Evolutionary conservation across 2,113 vertebrate species (phyloP).

Genomic region (Zingel zingel): DNA sequence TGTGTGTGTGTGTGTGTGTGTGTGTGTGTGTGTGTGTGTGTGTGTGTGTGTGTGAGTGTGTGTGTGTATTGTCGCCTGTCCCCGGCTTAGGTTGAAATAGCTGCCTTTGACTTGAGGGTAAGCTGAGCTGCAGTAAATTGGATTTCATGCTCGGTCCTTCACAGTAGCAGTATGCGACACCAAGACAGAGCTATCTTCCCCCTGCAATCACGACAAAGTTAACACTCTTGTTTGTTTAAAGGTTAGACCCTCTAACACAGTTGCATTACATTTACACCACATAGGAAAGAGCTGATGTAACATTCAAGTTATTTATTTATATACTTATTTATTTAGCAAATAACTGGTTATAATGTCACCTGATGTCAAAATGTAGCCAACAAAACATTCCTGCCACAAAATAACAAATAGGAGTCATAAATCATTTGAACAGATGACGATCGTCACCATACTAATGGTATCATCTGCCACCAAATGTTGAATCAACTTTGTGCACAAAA

Average conservation of each 20-base stretch:
- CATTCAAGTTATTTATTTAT: not conserved
- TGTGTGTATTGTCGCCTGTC: slow-evolving; percentile 43
- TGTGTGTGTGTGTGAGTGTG: slow-evolving; percentile 30
- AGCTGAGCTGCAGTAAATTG: slow-evolving; percentile 81
- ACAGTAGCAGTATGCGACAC: slow-evolving; percentile 71
- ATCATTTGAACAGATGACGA: slow-evolving; percentile 23
- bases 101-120: slow-evolving; percentile 75
- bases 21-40: slow-evolving; percentile 19
- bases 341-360: slow-evolving; percentile 15
- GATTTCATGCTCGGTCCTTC: slow-evolving; percentile 80
- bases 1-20: slow-evolving; percentile 30
- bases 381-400: slow-evolving; percentile 33
- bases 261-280: slow-evolving; percentile 11
- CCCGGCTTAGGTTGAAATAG: slow-evolving; percentile 64
- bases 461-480: slow-evolving; percentile 40
- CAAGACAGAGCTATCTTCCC: slow-evolving; percentile 61
- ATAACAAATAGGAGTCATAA: slow-evolving; percentile 20
- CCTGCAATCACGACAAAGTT: slow-evolving; percentile 63
- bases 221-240: slow-evolving; percentile 43
- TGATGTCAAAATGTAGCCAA: slow-evolving; percentile 25
- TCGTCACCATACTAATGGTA: slow-evolving; percentile 9
- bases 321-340: slow-evolving; percentile 8
- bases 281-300: not conserved
- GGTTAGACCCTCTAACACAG: slow-evolving; percentile 45
- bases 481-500: slow-evolving; percentile 25